Percentiles rank a stretch among this genome's conserved stretches.
These are phyloP conservation scores for Eristalis arbustorum DNA, from an alignment of 2,888 invertebrate species.

Conservation along the genomic window DNA sequence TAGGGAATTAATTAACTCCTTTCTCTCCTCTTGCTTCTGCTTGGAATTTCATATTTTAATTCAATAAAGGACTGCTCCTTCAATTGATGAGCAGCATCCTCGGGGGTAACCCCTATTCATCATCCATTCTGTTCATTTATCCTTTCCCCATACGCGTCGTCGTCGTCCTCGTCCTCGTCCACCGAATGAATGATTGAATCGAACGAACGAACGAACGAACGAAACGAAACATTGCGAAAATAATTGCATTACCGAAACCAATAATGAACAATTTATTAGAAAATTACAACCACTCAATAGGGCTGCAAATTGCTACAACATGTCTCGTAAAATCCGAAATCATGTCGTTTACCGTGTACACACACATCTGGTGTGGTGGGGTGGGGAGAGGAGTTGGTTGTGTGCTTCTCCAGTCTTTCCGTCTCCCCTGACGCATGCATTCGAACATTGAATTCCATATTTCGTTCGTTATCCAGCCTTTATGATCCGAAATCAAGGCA, in stretches of 20 bases:
- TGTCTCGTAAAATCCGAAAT: conserved; percentile 60
- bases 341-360: conserved; percentile 48
- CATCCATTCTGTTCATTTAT: background rate
- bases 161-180: too few relatives aligned
- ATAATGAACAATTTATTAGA: conserved; percentile 67
- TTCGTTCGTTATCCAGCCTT: conserved; percentile 57
- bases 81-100: background rate
- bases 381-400: too few relatives aligned
- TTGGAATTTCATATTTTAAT: conserved; percentile 2
- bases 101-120: background rate
- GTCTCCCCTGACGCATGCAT: conserved; percentile 7
- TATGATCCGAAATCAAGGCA: conserved; percentile 45
- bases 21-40: background rate
- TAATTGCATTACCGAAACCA: conserved; percentile 64
- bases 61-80: conserved; percentile 8
- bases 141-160: background rate
- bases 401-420: background rate
- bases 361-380: background rate
- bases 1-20: background rate
- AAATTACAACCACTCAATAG: conserved; percentile 68
- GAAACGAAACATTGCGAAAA: conserved; percentile 30
- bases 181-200: background rate
- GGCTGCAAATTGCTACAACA: conserved; percentile 67
- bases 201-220: background rate
- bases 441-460: conserved; percentile 51